These are phyloP conservation scores for Melipona beecheii DNA, from an alignment of 2,888 invertebrate genomes.

Conservation along the genomic window DNA sequence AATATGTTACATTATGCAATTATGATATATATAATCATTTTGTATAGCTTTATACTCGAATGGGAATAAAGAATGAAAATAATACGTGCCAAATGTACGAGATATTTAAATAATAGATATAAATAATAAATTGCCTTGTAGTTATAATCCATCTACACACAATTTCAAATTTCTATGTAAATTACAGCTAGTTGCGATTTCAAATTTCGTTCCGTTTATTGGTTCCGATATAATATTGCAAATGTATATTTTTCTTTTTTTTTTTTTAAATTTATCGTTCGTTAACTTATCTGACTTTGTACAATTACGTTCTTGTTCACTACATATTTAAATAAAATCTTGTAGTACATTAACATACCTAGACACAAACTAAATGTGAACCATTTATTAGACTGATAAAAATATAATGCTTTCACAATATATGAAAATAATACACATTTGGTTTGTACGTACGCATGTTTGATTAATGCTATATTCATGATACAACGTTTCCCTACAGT, in stretches of 20 bases:
- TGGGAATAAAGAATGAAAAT: conserved; percentile 22
- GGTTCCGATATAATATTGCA: conserved; percentile 46
- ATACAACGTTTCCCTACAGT: conserved; percentile 45
- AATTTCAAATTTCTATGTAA: conserved; percentile 31
- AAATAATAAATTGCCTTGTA: conserved; percentile 15
- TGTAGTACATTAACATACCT: conserved; percentile 38
- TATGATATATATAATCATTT: conserved; percentile 39
- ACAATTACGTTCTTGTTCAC: conserved; percentile 37
- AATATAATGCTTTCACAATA: conserved; percentile 60
- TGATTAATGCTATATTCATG: conserved; percentile 62
- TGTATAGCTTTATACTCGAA: conserved; percentile 47
- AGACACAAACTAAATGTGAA: conserved; percentile 54
- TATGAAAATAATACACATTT: conserved; percentile 67
- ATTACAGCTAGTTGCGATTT: conserved; percentile 31
- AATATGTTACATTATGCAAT: conserved; percentile 55
- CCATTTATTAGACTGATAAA: conserved; percentile 52
- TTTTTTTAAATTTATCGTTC: conserved; percentile 13
- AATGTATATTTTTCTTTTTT: conserved; percentile 12
- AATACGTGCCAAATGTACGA: conserved; percentile 9
- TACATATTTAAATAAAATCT: conserved; percentile 47
- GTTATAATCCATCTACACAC: conserved; percentile 31
- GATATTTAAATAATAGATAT: conserved; percentile 18
- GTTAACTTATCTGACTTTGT: conserved; percentile 46
- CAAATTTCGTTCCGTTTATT: conserved; percentile 37
- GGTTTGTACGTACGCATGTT: conserved; percentile 63